Evolutionary conservation across 2,888 invertebrate genomes (phyloP).

Genomic region (Dusona sp.): DNA sequence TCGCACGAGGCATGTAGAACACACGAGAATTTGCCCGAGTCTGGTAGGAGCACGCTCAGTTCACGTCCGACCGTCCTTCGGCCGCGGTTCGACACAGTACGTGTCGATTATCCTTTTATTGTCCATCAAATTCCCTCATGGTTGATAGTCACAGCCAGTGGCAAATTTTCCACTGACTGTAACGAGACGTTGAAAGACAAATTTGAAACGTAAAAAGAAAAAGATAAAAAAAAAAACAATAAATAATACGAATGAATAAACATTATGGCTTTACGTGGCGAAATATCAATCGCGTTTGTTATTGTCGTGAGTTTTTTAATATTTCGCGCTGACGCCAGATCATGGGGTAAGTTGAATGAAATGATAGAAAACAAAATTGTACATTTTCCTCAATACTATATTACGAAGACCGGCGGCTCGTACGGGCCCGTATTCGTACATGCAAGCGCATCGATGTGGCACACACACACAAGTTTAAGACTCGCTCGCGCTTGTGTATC

Average conservation of each 20-base stretch:
- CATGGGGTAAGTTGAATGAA: slow-evolving; percentile 80
- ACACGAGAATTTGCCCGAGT: slow-evolving; percentile 22
- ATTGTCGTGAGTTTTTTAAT: slow-evolving; percentile 69
- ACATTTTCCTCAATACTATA: neutral
- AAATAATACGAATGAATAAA: slow-evolving; percentile 66
- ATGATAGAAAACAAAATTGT: neutral
- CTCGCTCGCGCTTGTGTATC: slow-evolving; percentile 5
- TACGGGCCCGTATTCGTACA: neutral
- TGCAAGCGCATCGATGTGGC: slow-evolving; percentile 7
- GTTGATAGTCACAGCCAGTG: slow-evolving; percentile 49
- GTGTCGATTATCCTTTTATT: slow-evolving; percentile 13
- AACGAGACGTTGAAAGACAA: slow-evolving; percentile 22
- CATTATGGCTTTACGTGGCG: slow-evolving; percentile 74
- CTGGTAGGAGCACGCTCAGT: slow-evolving; percentile 63
- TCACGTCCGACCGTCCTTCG: slow-evolving; percentile 72
- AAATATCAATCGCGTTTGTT: slow-evolving; percentile 65
- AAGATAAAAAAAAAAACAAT: slow-evolving; percentile 5
- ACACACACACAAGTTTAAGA: slow-evolving; percentile 31
- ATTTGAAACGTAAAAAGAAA: slow-evolving; percentile 2
- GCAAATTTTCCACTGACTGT: slow-evolving; percentile 54
- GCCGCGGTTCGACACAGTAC: slow-evolving; percentile 15
- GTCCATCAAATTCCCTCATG: slow-evolving; percentile 25
- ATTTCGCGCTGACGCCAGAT: slow-evolving; percentile 73
- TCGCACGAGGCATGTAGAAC: slow-evolving; percentile 47
- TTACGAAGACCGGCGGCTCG: slow-evolving; percentile 4